Evolutionary conservation across 1,140 invertebrate genomes (phyloP).

Genomic region (Ceratina calcarata): DNA sequence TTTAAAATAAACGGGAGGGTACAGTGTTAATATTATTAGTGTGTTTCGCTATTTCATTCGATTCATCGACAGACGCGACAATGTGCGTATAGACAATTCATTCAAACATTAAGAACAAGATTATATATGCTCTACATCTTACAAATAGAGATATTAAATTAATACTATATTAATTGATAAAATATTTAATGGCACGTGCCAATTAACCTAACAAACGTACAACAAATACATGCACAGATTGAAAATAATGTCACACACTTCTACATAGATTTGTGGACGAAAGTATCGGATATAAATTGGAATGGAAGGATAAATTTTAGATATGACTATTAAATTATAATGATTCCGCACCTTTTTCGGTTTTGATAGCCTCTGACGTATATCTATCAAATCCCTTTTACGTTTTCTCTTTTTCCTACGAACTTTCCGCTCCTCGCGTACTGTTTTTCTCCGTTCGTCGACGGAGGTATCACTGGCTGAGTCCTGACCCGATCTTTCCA

Average conservation of each 20-base stretch:
- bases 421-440: background rate
- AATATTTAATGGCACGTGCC: background rate
- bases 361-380: slow-evolving; percentile 9
- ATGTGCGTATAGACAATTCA: too few species aligned
- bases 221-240: too few species aligned
- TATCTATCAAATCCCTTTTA: slow-evolving; percentile 9
- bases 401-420: slow-evolving; percentile 23
- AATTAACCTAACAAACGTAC: too few species aligned
- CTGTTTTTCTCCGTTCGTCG: background rate
- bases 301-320: background rate
- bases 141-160: too few species aligned
- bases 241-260: too few species aligned
- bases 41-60: background rate
- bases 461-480: background rate
- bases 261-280: too few species aligned
- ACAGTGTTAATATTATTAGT: background rate
- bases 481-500: slow-evolving; percentile 2
- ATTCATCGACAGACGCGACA: slow-evolving; percentile 27
- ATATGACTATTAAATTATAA: background rate
- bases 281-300: background rate
- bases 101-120: too few species aligned
- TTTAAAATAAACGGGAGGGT: background rate
- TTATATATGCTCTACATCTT: too few species aligned
- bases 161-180: background rate
- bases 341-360: slow-evolving; percentile 8